A percentile compares a stretch with the other conserved stretches of the same genome.
phyloP scores from a whole-genome alignment of 2,797 vertebrate genomes.

The Allobates femoralis region DNA sequence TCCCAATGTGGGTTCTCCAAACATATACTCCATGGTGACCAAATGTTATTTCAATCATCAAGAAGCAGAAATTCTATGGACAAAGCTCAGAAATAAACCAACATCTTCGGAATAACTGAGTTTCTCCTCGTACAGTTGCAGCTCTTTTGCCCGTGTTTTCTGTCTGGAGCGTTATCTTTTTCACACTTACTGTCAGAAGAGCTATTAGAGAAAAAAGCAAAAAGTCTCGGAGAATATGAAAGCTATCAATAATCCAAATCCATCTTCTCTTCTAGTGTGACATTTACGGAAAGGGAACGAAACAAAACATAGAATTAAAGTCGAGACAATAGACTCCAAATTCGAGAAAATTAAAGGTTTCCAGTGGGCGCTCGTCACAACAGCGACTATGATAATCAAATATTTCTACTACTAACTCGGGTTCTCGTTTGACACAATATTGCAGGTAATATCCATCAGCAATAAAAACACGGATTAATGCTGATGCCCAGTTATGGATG shows the following conservation, averaged over 20 bases:
- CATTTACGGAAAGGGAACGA: conserved; percentile 45
- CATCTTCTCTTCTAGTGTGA: conserved; percentile 36
- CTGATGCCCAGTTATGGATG: background rate
- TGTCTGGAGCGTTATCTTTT: conserved; percentile 42
- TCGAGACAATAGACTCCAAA: conserved; percentile 35
- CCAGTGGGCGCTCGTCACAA: background rate
- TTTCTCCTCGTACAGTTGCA: background rate
- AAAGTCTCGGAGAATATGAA: conserved; percentile 45
- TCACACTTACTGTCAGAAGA: conserved; percentile 45
- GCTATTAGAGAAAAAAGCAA: conserved; percentile 47
- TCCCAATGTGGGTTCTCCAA: too few relatives aligned
- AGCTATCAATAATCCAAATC: conserved; percentile 53
- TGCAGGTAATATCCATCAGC: too few relatives aligned
- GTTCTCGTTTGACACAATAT: background rate
- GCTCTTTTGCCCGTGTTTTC: conserved; percentile 30
- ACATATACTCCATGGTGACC: background rate
- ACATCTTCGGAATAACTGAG: background rate
- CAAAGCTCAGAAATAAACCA: conserved; percentile 23
- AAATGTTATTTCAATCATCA: background rate
- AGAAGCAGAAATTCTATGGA: background rate
- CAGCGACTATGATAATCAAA: background rate
- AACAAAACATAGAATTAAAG: conserved; percentile 42
- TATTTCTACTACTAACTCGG: background rate
- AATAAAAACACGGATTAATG: background rate
- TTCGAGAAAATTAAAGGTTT: conserved; percentile 23